These are phyloP conservation scores for Galeopterus variegatus DNA, from an alignment of 2,113 vertebrate genomes.

Conservation along the genomic window DNA sequence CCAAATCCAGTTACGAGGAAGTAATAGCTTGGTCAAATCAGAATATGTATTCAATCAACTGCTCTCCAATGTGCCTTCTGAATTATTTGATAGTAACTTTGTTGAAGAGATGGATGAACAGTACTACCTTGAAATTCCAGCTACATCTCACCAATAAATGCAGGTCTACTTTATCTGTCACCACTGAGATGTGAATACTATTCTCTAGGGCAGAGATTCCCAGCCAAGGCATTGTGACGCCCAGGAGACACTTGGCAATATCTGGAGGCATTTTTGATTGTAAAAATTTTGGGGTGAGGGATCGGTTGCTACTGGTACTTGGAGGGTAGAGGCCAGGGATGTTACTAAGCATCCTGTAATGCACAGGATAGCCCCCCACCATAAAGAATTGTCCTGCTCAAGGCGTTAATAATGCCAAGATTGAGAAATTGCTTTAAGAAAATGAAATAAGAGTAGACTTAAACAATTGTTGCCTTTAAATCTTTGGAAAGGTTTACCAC, in stretches of 20 bases:
- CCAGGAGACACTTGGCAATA: neutral
- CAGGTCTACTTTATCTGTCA: neutral
- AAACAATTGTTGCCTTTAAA: neutral
- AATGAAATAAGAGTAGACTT: constrained; percentile 1
- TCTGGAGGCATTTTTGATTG: neutral
- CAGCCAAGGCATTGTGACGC: neutral
- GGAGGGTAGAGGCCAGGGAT: neutral
- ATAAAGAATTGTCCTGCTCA: neutral
- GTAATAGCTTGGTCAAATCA: neutral
- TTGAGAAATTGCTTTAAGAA: constrained; percentile 30
- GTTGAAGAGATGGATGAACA: constrained; percentile 4
- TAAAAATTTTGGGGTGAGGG: neutral
- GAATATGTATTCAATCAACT: neutral
- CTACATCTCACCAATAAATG: neutral
- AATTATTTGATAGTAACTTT: neutral
- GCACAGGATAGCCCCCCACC: neutral
- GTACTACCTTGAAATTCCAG: neutral
- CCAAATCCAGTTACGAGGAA: neutral
- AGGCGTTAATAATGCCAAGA: neutral
- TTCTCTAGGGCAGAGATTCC: neutral
- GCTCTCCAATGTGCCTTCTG: neutral
- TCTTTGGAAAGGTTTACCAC: constrained; percentile 10
- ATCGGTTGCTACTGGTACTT: neutral
- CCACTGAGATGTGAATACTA: neutral
- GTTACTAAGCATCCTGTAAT: neutral